Evolutionary conservation across 2,888 invertebrate genomes (phyloP).

Genomic region (Sylvicola cinctus): DNA sequence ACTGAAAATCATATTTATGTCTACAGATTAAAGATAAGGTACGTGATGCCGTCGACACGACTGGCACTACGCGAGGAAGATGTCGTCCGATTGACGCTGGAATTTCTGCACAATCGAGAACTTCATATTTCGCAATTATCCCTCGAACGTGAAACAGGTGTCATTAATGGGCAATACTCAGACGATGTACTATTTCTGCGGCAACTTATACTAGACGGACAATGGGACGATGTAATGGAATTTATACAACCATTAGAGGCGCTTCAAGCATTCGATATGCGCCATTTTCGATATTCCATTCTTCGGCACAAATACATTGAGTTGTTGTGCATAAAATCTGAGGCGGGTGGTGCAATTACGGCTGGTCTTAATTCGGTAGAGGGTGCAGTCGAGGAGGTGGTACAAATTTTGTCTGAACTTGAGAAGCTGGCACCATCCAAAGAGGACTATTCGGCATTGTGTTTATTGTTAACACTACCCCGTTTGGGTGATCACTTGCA

Average conservation of each 20-base stretch:
- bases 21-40: no score
- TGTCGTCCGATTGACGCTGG: constrained; percentile 63
- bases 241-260: constrained; percentile 86
- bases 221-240: constrained; percentile 94
- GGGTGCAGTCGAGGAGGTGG: constrained; percentile 84
- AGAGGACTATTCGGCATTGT: constrained; percentile 86
- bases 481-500: constrained; percentile 79
- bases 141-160: constrained; percentile 84
- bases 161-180: constrained; percentile 81
- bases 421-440: constrained; percentile 77
- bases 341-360: constrained; percentile 52
- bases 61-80: constrained; percentile 74
- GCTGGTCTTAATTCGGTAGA: constrained; percentile 66
- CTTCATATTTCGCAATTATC: constrained; percentile 81
- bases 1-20: no score
- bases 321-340: constrained; percentile 83
- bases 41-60: constrained; percentile 60
- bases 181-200: constrained; percentile 87
- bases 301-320: constrained; percentile 87
- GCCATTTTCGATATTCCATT: constrained; percentile 69
- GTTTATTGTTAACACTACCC: constrained; percentile 77
- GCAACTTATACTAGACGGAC: constrained; percentile 88
- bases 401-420: constrained; percentile 72
- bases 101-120: constrained; percentile 74
- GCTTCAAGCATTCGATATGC: constrained; percentile 60